Percentiles rank a stretch among this genome's conserved stretches.
Conservation (phyloP, 2,888 invertebrate species). For the Agrenia bidenticulata region DNA sequence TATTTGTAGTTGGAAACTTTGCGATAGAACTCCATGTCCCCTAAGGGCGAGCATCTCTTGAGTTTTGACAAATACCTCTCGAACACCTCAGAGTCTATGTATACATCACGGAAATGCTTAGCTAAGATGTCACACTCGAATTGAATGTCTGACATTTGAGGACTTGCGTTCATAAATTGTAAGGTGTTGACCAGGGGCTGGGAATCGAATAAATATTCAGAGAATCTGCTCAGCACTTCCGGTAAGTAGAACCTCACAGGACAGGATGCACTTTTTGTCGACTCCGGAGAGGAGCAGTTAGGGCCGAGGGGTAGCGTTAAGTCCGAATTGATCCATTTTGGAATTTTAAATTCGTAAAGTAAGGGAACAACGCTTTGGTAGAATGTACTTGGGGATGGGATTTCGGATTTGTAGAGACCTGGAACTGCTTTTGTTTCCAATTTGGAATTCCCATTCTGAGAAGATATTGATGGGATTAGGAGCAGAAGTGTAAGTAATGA, state of each 20-base stretch:
- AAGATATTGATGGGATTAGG: no score
- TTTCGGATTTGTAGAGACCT: slow-evolving; percentile 4
- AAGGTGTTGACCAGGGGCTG: slow-evolving; percentile 33
- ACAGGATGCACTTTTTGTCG: slow-evolving; percentile 21
- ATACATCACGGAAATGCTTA: slow-evolving; percentile 33
- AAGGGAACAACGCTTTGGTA: slow-evolving; percentile 20
- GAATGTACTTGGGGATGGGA: slow-evolving; percentile 4
- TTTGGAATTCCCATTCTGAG: no score
- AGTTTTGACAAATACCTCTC: slow-evolving; percentile 28
- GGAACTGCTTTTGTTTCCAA: not conserved
- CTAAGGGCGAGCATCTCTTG: slow-evolving; percentile 26
- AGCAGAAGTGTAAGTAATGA: no score
- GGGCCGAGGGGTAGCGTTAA: not conserved
- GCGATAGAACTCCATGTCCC: slow-evolving; percentile 22
- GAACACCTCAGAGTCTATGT: slow-evolving; percentile 21
- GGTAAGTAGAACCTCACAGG: slow-evolving; percentile 25
- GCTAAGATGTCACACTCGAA: slow-evolving; percentile 36
- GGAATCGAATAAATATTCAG: slow-evolving; percentile 23
- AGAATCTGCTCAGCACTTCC: slow-evolving; percentile 25
- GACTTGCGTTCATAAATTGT: slow-evolving; percentile 24
- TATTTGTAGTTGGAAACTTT: slow-evolving; percentile 31
- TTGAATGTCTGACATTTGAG: slow-evolving; percentile 18
- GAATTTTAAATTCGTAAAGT: slow-evolving; percentile 21
- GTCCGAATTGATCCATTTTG: slow-evolving; percentile 5
- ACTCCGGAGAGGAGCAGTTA: not conserved